phyloP scores from a whole-genome alignment of 2,113 vertebrate species.

The Anarrhichthys ocellatus region DNA sequence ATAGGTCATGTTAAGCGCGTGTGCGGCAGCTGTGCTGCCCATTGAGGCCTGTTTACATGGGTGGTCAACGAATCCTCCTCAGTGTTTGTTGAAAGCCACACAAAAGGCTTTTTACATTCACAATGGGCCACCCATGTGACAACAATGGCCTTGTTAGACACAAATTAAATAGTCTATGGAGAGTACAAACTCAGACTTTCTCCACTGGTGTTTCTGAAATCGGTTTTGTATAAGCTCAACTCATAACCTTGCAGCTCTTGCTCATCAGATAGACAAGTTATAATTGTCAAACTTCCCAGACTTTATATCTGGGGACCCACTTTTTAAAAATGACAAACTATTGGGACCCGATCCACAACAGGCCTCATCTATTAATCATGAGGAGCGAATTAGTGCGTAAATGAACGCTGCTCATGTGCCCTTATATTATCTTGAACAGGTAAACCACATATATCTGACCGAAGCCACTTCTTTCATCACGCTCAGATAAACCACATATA shows the following conservation, averaged over 20 bases:
- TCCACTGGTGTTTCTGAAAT: conserved; percentile 5
- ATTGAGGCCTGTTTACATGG: conserved; percentile 52
- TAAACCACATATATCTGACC: neutral
- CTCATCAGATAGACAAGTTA: neutral
- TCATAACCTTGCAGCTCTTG: neutral
- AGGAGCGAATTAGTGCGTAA: neutral
- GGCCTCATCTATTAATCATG: neutral
- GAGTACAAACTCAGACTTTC: conserved; percentile 13
- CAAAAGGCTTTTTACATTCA: conserved; percentile 55
- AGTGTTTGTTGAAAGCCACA: conserved; percentile 55
- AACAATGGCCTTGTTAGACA: conserved; percentile 69
- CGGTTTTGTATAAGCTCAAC: conserved; percentile 6
- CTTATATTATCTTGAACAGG: too few relatives aligned
- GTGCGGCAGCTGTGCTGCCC: neutral
- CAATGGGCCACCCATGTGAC: conserved; percentile 61
- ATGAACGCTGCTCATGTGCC: too few relatives aligned
- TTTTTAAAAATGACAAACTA: neutral
- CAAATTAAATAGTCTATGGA: conserved; percentile 11
- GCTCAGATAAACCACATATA: neutral
- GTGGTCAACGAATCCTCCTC: conserved; percentile 57
- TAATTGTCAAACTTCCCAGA: neutral
- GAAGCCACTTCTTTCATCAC: neutral
- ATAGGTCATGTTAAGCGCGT: neutral
- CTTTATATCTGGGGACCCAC: neutral
- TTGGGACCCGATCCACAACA: neutral